These are phyloP conservation scores for Penaeus monodon DNA, from an alignment of 2,888 invertebrate species.

Conservation along the genomic window DNA sequence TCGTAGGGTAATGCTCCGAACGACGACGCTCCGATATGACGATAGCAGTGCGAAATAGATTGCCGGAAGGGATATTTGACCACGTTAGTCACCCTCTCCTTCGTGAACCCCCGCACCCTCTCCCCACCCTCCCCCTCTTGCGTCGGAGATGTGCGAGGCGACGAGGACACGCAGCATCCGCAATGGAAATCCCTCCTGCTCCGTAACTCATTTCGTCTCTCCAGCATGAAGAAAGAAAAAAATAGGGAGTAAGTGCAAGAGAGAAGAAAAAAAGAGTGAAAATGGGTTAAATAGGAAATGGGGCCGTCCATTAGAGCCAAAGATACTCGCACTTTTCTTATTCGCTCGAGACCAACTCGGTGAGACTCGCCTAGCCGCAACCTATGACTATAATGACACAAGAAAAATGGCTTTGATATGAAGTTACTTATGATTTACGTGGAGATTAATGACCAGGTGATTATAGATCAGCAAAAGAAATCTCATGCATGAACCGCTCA, in stretches of 20 bases:
- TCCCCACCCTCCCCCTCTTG: too few species aligned
- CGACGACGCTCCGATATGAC: background rate
- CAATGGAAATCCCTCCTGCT: too few species aligned
- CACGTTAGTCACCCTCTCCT: too few species aligned
- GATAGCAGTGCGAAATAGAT: background rate
- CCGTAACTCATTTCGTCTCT: too few species aligned
- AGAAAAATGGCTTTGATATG: slow-evolving; percentile 53
- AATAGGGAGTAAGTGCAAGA: background rate
- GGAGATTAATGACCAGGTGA: slow-evolving; percentile 44
- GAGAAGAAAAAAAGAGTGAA: background rate
- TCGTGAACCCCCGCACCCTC: too few species aligned
- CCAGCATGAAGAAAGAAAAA: background rate
- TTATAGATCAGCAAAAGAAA: slow-evolving; percentile 54
- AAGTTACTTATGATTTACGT: slow-evolving; percentile 56
- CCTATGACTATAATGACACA: slow-evolving; percentile 57
- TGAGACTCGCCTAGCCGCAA: slow-evolving; percentile 28
- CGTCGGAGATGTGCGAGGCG: too few species aligned
- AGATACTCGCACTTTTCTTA: slow-evolving; percentile 45
- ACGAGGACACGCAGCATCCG: too few species aligned
- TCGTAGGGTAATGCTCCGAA: background rate
- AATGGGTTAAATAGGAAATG: background rate
- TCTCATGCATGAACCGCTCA: slow-evolving; percentile 15
- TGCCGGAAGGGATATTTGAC: background rate
- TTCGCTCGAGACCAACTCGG: slow-evolving; percentile 32
- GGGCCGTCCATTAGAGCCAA: slow-evolving; percentile 29